phyloP scores from a whole-genome alignment of 1,140 invertebrate species.

The Globodera rostochiensis region DNA sequence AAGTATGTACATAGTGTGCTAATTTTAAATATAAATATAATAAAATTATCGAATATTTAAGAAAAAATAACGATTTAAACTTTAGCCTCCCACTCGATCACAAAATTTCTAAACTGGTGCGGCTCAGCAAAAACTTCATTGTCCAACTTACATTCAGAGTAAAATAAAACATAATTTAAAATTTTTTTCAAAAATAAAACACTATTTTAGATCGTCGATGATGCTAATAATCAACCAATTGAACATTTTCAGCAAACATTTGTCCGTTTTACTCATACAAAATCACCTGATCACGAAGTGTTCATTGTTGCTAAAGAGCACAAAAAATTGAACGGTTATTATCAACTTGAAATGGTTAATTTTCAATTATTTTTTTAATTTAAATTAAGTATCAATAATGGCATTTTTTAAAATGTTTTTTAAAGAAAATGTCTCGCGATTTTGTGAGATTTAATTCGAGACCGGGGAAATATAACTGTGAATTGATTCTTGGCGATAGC shows the following conservation, averaged over 20 bases:
- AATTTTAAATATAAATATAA: no score
- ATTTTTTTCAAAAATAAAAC: no score
- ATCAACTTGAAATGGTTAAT: slow-evolving; percentile 20
- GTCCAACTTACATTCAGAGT: background rate
- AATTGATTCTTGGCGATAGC: slow-evolving; percentile 22
- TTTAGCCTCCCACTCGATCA: background rate
- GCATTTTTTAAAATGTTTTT: background rate
- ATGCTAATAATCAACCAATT: background rate
- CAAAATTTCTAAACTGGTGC: background rate
- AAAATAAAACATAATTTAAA: background rate
- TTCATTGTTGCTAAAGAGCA: slow-evolving; percentile 23
- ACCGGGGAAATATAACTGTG: slow-evolving; percentile 19
- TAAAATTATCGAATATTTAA: no score
- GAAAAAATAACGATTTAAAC: no score
- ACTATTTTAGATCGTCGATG: background rate
- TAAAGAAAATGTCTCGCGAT: slow-evolving; percentile 21
- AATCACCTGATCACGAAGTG: slow-evolving; percentile 15
- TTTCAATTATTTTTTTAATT: background rate
- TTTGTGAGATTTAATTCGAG: background rate
- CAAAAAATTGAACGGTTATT: slow-evolving; percentile 12
- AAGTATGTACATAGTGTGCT: background rate
- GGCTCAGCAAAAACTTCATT: background rate
- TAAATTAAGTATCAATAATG: background rate
- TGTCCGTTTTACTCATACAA: slow-evolving; percentile 20
- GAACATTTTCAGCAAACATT: slow-evolving; percentile 20